Conservation (phyloP, 2,797 vertebrate species). For the Anguilla marmorata region DNA sequence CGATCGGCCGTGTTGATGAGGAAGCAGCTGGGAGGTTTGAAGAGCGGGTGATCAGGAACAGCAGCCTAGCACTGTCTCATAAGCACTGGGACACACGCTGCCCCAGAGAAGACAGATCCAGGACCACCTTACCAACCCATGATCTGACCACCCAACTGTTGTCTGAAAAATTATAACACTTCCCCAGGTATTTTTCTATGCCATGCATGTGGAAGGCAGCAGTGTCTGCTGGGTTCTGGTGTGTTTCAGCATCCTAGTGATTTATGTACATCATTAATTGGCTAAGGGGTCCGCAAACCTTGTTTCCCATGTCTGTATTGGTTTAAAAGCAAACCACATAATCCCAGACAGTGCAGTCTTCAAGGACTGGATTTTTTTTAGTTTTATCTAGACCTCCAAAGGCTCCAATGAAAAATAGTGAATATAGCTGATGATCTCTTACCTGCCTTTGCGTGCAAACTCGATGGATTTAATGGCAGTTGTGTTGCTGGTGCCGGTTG, state of each 20-base stretch:
- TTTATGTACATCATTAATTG: neutral
- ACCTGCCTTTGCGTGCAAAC: conserved; percentile 97
- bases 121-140: neutral
- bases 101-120: neutral
- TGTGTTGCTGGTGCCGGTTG: conserved; percentile 98
- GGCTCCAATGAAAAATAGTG: neutral
- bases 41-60: neutral
- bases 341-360: neutral
- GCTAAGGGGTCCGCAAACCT: neutral
- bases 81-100: neutral
- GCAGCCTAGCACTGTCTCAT: neutral
- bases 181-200: neutral
- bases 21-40: conserved; percentile 80
- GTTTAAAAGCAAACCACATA: too few species aligned
- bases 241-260: neutral
- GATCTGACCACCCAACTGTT: neutral
- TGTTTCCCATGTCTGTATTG: too few species aligned
- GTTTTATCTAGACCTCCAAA: neutral
- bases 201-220: neutral
- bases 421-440: conserved; percentile 45
- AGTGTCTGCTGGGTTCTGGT: neutral
- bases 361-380: neutral
- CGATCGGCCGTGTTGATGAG: conserved; percentile 96
- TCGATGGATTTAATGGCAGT: conserved; percentile 98
- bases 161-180: neutral